Percentiles rank a stretch among this genome's conserved stretches.
Evolutionary conservation across 2,888 invertebrate species (phyloP).

Genomic region (Cepaea hortensis): DNA sequence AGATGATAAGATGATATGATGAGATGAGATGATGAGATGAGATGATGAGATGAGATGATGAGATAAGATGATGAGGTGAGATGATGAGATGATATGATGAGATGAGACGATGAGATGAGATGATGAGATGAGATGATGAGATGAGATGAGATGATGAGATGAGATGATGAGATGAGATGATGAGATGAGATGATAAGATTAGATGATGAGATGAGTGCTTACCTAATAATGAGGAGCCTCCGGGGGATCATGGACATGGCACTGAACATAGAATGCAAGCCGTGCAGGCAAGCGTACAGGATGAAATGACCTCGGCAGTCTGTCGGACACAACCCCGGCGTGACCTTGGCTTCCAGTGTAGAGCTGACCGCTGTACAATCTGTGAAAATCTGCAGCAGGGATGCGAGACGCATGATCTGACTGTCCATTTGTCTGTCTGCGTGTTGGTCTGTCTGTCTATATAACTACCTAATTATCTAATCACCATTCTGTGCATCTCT

Average conservation of each 20-base stretch:
- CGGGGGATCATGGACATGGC: slow-evolving; percentile 17
- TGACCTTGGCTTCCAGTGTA: neutral
- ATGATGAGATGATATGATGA: too few species aligned
- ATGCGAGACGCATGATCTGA: neutral
- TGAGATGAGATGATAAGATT: too few species aligned
- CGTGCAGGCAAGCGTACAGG: slow-evolving; percentile 21
- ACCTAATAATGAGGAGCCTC: slow-evolving; percentile 24
- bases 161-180: too few species aligned
- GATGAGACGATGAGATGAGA: too few species aligned
- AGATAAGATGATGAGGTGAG: too few species aligned
- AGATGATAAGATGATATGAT: too few species aligned
- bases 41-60: too few species aligned
- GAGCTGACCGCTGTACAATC: slow-evolving; percentile 9
- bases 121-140: too few species aligned
- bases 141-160: too few species aligned
- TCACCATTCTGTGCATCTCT: neutral
- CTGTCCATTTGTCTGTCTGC: neutral
- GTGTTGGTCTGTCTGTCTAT: neutral
- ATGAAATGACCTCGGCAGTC: slow-evolving; percentile 35
- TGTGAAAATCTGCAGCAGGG: slow-evolving; percentile 11
- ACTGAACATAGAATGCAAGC: neutral
- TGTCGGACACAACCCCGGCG: slow-evolving; percentile 31
- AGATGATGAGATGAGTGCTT: neutral
- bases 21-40: too few species aligned
- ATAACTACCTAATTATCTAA: neutral